phyloP scores from a whole-genome alignment of 1,140 invertebrate species.

The Paraescarpia echinospica region DNA sequence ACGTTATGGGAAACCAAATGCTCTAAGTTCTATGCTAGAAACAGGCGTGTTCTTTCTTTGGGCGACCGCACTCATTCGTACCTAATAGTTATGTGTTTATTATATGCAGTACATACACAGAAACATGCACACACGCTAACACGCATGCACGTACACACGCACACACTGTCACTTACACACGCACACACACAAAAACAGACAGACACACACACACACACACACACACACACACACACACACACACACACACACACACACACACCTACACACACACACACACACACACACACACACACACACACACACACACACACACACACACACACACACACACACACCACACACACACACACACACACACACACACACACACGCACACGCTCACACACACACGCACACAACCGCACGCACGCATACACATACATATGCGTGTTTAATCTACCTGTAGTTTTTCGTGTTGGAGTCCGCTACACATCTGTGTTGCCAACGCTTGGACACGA shows the following conservation, averaged over 20 bases:
- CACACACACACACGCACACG: not conserved
- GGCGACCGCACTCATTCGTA: too few species aligned
- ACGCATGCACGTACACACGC: not conserved
- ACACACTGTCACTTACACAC: not conserved
- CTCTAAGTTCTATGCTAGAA: too few species aligned
- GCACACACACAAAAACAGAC: not conserved
- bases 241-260: not conserved
- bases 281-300: slow-evolving; percentile 3
- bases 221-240: not conserved
- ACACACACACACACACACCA: slow-evolving; percentile 13
- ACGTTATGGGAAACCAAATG: too few species aligned
- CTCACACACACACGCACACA: slow-evolving; percentile 18
- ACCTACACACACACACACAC: not conserved
- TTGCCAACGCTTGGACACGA: not conserved
- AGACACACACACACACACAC: not conserved
- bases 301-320: slow-evolving; percentile 14
- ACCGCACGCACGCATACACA: not conserved
- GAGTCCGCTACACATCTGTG: not conserved
- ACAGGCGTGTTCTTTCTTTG: too few species aligned
- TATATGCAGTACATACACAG: not conserved
- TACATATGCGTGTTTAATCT: not conserved
- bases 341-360: slow-evolving; percentile 20
- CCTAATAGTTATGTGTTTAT: too few species aligned
- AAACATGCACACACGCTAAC: not conserved
- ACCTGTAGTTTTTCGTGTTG: not conserved